Conservation (phyloP, 2,113 vertebrate genomes). For the Oncorhynchus clarkii region DNA sequence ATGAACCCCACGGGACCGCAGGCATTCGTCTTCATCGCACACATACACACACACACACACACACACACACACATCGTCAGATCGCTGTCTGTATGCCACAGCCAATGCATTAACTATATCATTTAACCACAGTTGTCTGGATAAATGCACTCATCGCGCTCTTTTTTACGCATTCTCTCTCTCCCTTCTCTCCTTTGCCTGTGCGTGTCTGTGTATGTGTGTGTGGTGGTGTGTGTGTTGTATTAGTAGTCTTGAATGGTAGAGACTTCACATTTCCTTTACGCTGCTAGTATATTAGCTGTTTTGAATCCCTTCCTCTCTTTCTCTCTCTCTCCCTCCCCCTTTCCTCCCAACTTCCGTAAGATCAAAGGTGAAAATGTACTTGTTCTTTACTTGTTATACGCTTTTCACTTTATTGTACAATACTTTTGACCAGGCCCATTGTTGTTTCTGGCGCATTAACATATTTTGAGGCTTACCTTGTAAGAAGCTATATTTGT, state of each 20-base stretch:
- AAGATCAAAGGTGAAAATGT: slow-evolving; percentile 3
- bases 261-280: slow-evolving; percentile 4
- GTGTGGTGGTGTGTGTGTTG: background rate
- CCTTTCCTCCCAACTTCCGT: background rate
- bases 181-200: background rate
- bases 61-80: background rate
- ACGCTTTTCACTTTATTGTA: background rate
- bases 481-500: no score
- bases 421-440: no score
- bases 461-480: no score
- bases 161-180: background rate
- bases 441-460: no score
- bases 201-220: background rate
- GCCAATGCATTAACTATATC: slow-evolving; percentile 62
- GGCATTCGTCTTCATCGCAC: slow-evolving; percentile 74
- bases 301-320: background rate
- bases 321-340: background rate
- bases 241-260: slow-evolving; percentile 7
- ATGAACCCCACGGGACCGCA: slow-evolving; percentile 78
- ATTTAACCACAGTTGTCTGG: background rate
- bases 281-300: background rate
- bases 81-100: slow-evolving; percentile 36
- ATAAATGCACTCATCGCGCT: background rate
- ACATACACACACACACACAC: background rate
- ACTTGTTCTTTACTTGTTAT: slow-evolving; percentile 5